Base-by-base conservation (phyloP, 2,888 invertebrate genomes). In the Dolomedes plantarius region DNA sequence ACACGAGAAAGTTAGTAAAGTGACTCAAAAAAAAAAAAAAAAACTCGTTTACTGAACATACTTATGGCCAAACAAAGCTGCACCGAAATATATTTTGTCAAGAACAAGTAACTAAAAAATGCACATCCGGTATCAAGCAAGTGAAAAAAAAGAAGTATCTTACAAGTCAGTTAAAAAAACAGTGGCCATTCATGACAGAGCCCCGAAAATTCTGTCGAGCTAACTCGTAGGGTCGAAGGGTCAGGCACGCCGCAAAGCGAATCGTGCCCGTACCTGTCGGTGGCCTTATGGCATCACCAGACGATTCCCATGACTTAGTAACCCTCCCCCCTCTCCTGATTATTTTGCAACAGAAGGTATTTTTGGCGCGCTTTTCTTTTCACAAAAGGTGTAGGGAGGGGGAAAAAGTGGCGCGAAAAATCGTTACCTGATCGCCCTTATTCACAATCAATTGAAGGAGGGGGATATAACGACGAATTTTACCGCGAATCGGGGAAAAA, bases 381-480 rank as follows among this genome's bases (percentile, higher is more conserved):
- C 29, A 69, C 69, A 76, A 75, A 64, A 32, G 46, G 39, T 32
- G 27, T 11, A 46, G 32, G 41, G 50, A 46, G 82, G 75, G 65
- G 76, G 64, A 62, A 41, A 69, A 75, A 74, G 23, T 75, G 71
- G 81, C 81, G 81, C 81, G 82, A 83, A 76, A 83, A 50, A 76
- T 76, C 65, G 68, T 82, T 82, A 68, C 36, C 36, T 74, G 23
- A 23, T 23, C 23, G 16, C 3, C 56, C 9, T 16, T 23, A 73
- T 73, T 27, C 7, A 6, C 5, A 7, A 36, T 9, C 9, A 31
- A 50, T 36, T 29, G 36, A 50, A 74, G 73, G 39, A 36, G 1
- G 19, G 36, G 2, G 36, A 73, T 56, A 64, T n/a, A n/a, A n/a
- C n/a, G n/a, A 13, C 19, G 36, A 7, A 28, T 11, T 31, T 73